A percentile compares a stretch with the other conserved stretches of the same genome.
Conservation (phyloP, 2,113 vertebrate species). For the Puntigrus tetrazona region DNA sequence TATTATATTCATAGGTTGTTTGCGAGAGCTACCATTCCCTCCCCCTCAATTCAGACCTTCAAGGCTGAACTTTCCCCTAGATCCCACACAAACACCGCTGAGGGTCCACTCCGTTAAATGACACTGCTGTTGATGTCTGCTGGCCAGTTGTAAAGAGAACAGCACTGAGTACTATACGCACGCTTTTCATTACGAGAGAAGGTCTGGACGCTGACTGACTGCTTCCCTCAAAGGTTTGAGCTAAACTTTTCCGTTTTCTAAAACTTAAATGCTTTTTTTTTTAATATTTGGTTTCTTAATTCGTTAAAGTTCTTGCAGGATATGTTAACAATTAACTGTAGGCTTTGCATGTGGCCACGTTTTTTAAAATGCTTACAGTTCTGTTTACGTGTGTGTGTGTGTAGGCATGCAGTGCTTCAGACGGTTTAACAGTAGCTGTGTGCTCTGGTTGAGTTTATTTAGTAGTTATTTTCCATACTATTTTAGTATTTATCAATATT, state of each 20-base stretch:
- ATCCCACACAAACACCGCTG: neutral
- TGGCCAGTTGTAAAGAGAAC: constrained; percentile 8
- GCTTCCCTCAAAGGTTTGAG: neutral
- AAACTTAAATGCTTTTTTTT: neutral
- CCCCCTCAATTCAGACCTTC: neutral
- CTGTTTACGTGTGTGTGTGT: neutral
- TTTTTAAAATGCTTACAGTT: neutral
- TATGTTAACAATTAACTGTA: neutral
- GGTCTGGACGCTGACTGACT: neutral
- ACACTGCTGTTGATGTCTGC: neutral
- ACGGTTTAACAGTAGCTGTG: neutral
- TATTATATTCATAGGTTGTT: constrained; percentile 14
- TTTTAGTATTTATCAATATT: neutral
- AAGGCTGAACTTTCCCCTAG: constrained; percentile 47
- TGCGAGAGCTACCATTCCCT: neutral
- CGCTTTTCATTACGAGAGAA: neutral
- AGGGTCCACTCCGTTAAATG: neutral
- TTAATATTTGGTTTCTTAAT: no score
- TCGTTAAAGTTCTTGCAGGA: neutral
- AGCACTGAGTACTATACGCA: neutral
- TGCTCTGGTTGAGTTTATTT: neutral
- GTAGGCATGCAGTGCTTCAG: no score
- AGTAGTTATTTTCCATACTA: neutral
- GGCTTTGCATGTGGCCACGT: neutral
- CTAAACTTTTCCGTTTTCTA: neutral